Percentiles rank a stretch among this genome's conserved stretches.
Evolutionary conservation across 2,113 vertebrate species (phyloP).

Genomic region (Pseudopodoces humilis): DNA sequence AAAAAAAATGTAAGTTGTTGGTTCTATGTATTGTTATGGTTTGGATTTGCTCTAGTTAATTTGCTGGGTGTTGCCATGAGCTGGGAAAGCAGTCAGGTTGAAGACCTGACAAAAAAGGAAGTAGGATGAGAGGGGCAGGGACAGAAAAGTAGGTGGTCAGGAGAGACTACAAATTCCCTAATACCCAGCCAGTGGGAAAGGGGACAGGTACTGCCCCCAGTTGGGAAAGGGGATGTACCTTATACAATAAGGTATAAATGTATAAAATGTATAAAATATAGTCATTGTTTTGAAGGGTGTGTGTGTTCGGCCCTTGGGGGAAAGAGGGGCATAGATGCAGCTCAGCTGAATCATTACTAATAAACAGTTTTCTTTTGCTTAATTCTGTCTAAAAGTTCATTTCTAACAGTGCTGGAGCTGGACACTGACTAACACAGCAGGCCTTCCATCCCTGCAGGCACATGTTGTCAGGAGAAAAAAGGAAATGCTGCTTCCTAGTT

Average conservation of each 20-base stretch:
- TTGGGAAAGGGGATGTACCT: background rate
- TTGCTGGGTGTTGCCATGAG: background rate
- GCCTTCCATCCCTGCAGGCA: no score
- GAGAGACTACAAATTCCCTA: background rate
- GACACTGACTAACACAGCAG: background rate
- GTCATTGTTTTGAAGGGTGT: background rate
- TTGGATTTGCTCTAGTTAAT: background rate
- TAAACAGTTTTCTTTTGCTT: background rate
- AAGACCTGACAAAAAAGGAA: background rate
- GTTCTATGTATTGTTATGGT: background rate
- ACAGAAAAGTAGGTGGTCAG: background rate
- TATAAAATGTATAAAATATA: no score
- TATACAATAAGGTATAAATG: no score
- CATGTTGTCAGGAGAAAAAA: background rate
- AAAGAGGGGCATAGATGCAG: background rate
- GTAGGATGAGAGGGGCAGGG: background rate
- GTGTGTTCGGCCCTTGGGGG: background rate
- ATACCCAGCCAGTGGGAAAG: background rate
- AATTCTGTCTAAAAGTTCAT: background rate
- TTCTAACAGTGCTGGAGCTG: no score
- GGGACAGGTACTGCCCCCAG: rapidly evolving
- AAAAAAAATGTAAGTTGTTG: background rate
- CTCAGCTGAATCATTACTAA: background rate
- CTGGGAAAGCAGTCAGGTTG: background rate
- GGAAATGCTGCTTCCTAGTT: background rate